Evolutionary conservation across 2,113 vertebrate species (phyloP), one percentile per base, ranked within the genome.

Genomic region (Pholis gunnellus): DNA sequence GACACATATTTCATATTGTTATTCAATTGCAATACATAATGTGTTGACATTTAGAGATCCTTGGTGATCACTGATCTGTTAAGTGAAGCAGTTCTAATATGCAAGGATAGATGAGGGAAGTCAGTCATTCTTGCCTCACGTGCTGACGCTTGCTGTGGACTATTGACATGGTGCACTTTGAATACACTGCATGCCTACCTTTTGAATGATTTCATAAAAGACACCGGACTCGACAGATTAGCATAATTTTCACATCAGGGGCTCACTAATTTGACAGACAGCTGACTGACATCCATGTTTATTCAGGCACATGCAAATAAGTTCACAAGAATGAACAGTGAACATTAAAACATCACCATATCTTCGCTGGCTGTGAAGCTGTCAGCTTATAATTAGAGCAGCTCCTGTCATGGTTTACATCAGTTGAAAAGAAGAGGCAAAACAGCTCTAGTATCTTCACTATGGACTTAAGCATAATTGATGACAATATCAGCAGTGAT

Each of bases 21-120:
- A 64, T 80, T 75, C 79, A 70, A 84, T 82, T 74, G 29, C 46
- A 52, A 79, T 80, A 64, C 48, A 79, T 79, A 25, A 74, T 40
- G 56, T 60, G 50, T 56, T 85, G 81, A 77, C 82, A 73, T 86
- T 90, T 78, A 87, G 69, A 82, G 77, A 86, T 84, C 72, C 6
- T 20, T 56, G 63, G 22, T n/a, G 34, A 46, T 57, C 61, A 87
- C 83, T 80, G 85, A 89, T 84, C 75, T 66, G 50, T 48, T 54
- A 78, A 78, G 61, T 54, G 65, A 64, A 59, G 17, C 57, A 61
- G 34, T 50, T 77, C 75, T 18, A 63, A 75, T 68, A 69, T 78
- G 70, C 68, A 72, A 54, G 18, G 68, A 81, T 88, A 84, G n/a
- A 79, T 75, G 34, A 67, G 46, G 52, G 40, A 74, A 83, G 61